phyloP scores from a whole-genome alignment of 2,797 vertebrate genomes.

The Acanthiza pusilla region DNA sequence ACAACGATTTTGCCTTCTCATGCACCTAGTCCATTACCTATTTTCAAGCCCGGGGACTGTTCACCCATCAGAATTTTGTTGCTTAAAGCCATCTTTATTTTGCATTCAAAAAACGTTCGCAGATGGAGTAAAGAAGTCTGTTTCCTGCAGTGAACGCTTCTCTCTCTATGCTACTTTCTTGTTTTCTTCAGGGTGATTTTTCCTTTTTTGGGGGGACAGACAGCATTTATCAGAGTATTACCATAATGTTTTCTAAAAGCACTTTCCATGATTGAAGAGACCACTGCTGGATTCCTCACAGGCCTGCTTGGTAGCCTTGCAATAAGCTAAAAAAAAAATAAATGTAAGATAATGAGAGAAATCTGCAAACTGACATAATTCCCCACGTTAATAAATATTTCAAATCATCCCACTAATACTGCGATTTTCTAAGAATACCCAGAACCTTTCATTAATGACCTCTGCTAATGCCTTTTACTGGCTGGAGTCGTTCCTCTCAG shows the following conservation, averaged over 20 bases:
- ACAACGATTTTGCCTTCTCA: not conserved
- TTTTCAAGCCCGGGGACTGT: not conserved
- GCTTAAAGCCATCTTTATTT: not conserved
- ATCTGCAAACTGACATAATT: slow-evolving; percentile 29
- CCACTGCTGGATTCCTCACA: not conserved
- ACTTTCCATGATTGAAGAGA: slow-evolving; percentile 17
- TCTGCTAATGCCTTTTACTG: slow-evolving; percentile 45
- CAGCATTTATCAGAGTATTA: slow-evolving; percentile 15
- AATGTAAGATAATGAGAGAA: not conserved
- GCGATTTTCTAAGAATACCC: slow-evolving; percentile 58
- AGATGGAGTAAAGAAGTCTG: not conserved
- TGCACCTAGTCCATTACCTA: not conserved
- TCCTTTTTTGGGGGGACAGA: not conserved
- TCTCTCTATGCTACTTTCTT: not conserved
- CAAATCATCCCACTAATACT: slow-evolving; percentile 46
- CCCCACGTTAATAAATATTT: slow-evolving; percentile 47
- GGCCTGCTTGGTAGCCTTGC: not conserved
- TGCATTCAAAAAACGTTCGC: not conserved
- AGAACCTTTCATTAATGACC: slow-evolving; percentile 36
- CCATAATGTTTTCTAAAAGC: slow-evolving; percentile 49
- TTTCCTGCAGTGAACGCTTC: not conserved
- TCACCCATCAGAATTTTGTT: not conserved
- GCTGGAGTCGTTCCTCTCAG: not conserved
- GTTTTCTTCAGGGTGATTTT: not conserved
- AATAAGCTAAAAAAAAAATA: not conserved